These are phyloP conservation scores for Onychomys arenicola DNA, from an alignment of 2,797 vertebrate genomes.

Conservation along the genomic window DNA sequence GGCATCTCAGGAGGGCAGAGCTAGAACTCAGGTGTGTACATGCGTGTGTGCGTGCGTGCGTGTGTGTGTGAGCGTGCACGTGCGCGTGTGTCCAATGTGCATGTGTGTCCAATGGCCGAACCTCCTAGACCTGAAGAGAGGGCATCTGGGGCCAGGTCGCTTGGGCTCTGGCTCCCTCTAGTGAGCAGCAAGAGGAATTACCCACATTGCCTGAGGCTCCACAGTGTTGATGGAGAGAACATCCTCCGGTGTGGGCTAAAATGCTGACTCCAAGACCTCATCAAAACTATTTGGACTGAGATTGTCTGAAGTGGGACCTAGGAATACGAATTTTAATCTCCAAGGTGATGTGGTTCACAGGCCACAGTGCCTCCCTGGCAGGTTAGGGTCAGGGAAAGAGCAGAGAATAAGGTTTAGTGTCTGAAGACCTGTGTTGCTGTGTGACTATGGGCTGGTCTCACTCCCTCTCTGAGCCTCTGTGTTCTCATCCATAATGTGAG, in stretches of 20 bases:
- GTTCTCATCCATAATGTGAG: background rate
- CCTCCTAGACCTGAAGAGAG: background rate
- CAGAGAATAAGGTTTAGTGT: accelerated
- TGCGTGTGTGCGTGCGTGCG: too few species aligned
- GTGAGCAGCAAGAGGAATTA: constrained; percentile 23
- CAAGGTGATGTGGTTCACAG: background rate
- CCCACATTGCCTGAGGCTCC: background rate
- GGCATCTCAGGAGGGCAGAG: background rate
- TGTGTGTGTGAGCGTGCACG: accelerated
- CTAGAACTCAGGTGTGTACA: background rate
- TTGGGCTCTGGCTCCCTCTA: constrained; percentile 84
- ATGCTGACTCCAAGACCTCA: background rate
- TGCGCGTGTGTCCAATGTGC: background rate
- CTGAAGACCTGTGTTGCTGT: background rate
- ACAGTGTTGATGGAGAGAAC: accelerated
- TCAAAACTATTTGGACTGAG: background rate
- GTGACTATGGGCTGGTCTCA: background rate
- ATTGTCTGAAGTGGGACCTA: background rate
- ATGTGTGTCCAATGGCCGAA: background rate
- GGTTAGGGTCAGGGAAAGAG: background rate
- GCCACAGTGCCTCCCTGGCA: accelerated
- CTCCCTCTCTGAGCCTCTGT: background rate
- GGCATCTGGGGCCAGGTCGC: background rate
- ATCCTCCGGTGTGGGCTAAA: accelerated
- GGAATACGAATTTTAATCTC: background rate